Base-by-base conservation (phyloP, 2,797 vertebrate genomes). In the Emys orbicularis region DNA sequence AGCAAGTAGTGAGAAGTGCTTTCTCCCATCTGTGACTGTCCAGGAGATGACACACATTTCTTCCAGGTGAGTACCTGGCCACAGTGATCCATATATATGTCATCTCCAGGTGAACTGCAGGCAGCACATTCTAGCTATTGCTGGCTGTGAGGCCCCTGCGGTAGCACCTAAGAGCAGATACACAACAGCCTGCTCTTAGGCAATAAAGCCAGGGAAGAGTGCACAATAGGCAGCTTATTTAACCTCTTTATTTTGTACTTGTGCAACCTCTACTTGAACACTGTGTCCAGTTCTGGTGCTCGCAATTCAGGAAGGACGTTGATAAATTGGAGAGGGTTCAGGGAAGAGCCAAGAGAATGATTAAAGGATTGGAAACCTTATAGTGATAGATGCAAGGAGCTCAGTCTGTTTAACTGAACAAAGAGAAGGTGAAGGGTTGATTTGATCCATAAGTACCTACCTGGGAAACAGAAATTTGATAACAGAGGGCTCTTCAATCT, bases 41-140 rank as follows among this genome's bases (percentile, higher is more conserved):
- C 56, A 68, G 29, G 19, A 87, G 53, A 16, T 79, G 44, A 76
- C 41, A 37, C 5, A 80, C 2, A 0, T 84, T 94, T 94, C 31
- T 90, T 23, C 29, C 18, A 12, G 15, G 13, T 59, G 83, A 82
- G 84, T 47, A 50, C 50, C 50, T 53, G 50, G 50, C 27, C 52
- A 12, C 11, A 21, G 41, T 65, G 23, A 21, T 0, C 0, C 5
- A 3, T 31, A 34, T 74, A 25, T 80, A 41, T 9, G 1, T 86
- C 37, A 56, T 1, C 41, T 86, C 52, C 18, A 41, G 5, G 68
- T 74, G 37, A 74, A 74, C 6, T 44, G 12, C 11, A 7, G 37
- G 72, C 34, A 37, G 37, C n/a, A 21, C 23, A 41, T 37, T 41
- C 68, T 25, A 37, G 59, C 31, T 34, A 8, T 61, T 65, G 61